These are phyloP conservation scores for Aeoliscus strigatus DNA, from an alignment of 2,797 vertebrate species.

Conservation along the genomic window DNA sequence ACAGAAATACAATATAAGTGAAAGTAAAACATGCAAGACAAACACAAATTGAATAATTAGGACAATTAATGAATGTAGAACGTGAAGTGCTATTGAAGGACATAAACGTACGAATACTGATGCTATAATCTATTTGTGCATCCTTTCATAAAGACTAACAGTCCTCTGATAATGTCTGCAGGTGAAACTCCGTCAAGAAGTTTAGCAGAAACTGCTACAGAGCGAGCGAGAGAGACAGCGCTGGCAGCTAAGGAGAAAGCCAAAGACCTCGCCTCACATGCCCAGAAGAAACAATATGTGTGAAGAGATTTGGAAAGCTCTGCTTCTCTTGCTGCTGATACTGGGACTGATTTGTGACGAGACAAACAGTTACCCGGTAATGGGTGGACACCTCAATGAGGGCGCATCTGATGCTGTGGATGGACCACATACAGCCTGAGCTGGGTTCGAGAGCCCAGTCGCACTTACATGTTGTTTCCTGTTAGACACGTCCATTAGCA, in stretches of 20 bases:
- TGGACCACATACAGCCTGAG: constrained; percentile 54
- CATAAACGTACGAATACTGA: no score
- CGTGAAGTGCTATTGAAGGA: no score
- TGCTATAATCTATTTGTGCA: no score
- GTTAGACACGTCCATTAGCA: no score
- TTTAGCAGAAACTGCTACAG: constrained; percentile 87
- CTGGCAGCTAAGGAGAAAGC: constrained; percentile 94
- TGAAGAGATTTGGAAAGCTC: constrained; percentile 54
- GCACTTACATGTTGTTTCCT: no score
- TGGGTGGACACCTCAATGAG: constrained; percentile 41
- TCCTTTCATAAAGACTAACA: no score
- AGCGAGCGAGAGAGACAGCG: constrained; percentile 91
- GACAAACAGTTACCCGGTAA: constrained; percentile 21
- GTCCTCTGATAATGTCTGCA: constrained; percentile 39
- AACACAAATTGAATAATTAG: no score
- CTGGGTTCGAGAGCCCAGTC: constrained; percentile 46
- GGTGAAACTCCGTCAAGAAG: constrained; percentile 89
- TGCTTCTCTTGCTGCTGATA: constrained; percentile 13
- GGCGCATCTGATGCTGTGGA: constrained; percentile 35
- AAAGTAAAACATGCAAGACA: no score
- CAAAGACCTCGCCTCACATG: constrained; percentile 91
- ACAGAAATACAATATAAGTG: no score
- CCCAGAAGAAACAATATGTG: constrained; percentile 90
- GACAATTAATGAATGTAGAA: no score
- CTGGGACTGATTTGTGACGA: constrained; percentile 26